phyloP scores from a whole-genome alignment of 2,113 vertebrate species.

The Chionis minor region DNA sequence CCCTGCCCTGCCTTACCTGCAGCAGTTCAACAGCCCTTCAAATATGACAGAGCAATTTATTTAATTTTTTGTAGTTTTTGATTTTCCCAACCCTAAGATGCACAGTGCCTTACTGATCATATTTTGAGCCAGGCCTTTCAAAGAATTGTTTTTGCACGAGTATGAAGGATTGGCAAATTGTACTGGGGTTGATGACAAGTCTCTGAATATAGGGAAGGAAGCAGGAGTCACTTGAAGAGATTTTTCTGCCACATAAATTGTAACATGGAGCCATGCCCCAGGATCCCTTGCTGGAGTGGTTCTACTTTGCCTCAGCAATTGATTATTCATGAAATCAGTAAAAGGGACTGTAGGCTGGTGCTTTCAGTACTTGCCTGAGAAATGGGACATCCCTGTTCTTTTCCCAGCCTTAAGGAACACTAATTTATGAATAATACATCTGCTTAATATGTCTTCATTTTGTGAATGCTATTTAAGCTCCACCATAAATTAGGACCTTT shows the following conservation, averaged over 20 bases:
- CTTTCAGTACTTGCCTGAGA: neutral
- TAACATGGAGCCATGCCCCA: neutral
- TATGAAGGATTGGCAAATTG: neutral
- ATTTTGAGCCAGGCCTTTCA: neutral
- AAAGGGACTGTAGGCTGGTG: neutral
- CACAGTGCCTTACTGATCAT: neutral
- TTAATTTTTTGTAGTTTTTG: neutral
- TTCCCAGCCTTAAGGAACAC: neutral
- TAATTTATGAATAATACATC: slow-evolving; percentile 3
- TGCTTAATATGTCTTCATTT: neutral
- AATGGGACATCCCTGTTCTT: neutral
- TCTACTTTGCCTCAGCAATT: neutral
- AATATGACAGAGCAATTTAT: neutral
- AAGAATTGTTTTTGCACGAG: neutral
- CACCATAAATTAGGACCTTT: neutral
- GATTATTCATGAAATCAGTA: slow-evolving; percentile 11
- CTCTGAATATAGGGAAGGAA: neutral
- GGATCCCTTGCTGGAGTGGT: neutral
- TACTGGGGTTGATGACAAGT: neutral
- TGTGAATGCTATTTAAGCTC: neutral
- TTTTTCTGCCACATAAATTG: neutral
- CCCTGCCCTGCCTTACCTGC: neutral
- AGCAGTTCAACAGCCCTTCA: neutral
- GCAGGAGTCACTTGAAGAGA: neutral
- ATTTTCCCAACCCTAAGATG: neutral